phyloP scores from a whole-genome alignment of 2,797 vertebrate species.

The Halcyon badia region DNA sequence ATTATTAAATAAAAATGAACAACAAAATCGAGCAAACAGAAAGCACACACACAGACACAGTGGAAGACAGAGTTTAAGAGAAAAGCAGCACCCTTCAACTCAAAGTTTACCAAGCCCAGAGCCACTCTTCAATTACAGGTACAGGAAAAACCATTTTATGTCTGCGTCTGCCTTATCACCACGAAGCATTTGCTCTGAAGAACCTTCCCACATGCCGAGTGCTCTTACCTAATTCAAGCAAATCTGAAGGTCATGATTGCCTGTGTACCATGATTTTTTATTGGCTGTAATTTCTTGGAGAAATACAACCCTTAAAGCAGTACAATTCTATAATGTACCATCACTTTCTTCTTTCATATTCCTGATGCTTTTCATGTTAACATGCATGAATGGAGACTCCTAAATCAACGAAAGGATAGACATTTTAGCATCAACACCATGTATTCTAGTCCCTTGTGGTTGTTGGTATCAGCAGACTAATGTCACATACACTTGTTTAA shows the following conservation, averaged over 20 bases:
- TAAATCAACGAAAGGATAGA: not conserved
- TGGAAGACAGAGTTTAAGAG: not conserved
- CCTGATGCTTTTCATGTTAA: not conserved
- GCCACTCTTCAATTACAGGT: not conserved
- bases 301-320: not conserved
- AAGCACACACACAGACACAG: not conserved
- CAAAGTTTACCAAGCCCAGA: not conserved
- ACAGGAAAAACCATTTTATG: not conserved
- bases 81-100: not conserved
- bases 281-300: not conserved
- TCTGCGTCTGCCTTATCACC: not conserved
- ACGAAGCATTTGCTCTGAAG: not conserved
- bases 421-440: not conserved
- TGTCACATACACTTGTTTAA: not conserved
- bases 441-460: not conserved
- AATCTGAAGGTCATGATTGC: not conserved
- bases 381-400: not conserved
- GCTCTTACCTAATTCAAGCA: not conserved
- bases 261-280: not conserved
- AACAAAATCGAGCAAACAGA: not conserved
- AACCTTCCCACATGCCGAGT: not conserved
- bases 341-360: constrained; percentile 12
- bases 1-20: not conserved
- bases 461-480: not conserved
- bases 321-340: not conserved